A percentile compares a stretch with the other conserved stretches of the same genome.
phyloP scores from a whole-genome alignment of 2,888 invertebrate species.

The Brachyopa scutellaris region DNA sequence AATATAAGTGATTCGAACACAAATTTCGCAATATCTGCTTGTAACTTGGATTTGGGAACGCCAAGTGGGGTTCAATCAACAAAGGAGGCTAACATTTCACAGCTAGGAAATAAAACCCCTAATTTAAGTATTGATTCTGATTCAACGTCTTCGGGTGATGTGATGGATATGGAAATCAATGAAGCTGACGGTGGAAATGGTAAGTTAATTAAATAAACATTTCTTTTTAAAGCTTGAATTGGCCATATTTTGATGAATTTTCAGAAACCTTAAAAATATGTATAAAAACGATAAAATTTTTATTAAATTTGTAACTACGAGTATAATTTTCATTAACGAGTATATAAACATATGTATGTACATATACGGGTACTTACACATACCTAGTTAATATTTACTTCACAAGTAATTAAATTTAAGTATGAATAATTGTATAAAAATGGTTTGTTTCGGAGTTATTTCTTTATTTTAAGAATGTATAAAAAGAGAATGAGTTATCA shows the following conservation, averaged over 20 bases:
- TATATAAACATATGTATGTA: neutral
- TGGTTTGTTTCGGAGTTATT: no score
- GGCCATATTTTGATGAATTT: constrained; percentile 74
- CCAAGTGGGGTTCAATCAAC: neutral
- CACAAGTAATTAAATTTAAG: no score
- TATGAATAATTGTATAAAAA: no score
- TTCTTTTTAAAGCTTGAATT: constrained; percentile 47
- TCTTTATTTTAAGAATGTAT: no score
- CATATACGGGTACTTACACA: no score
- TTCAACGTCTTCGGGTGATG: constrained; percentile 77
- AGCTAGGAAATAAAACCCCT: constrained; percentile 44
- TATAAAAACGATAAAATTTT: neutral
- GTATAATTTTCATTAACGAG: no score
- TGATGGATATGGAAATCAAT: constrained; percentile 77
- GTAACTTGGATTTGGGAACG: constrained; percentile 27
- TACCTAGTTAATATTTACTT: no score
- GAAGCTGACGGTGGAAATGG: constrained; percentile 75
- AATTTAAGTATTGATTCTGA: constrained; percentile 77
- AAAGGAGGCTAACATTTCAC: constrained; percentile 20
- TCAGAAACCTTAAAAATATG: neutral
- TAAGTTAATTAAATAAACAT: constrained; percentile 75
- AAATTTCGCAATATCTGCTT: constrained; percentile 30
- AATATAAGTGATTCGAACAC: constrained; percentile 30
- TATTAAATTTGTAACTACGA: neutral
- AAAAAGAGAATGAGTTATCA: no score